A percentile compares a stretch with the other conserved stretches of the same genome.
phyloP scores from a whole-genome alignment of 1,140 invertebrate species.

The Heliconius eleuchia region DNA sequence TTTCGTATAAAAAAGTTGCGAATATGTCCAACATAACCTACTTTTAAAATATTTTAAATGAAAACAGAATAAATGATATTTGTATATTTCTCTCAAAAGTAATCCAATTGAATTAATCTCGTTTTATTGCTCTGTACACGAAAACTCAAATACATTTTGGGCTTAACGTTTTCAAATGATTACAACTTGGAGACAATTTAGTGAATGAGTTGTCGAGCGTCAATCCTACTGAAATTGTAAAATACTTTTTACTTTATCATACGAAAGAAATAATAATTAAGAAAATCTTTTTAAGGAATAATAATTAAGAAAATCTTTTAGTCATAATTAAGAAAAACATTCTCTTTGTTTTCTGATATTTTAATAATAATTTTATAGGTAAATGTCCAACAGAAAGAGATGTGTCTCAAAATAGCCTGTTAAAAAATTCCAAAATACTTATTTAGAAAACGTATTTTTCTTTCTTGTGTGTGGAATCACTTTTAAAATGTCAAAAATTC shows the following conservation, averaged over 20 bases:
- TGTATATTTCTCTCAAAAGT: not conserved
- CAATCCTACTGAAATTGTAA: constrained; percentile 27
- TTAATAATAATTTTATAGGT: too few species aligned
- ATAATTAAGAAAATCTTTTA: too few species aligned
- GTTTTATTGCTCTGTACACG: constrained; percentile 16
- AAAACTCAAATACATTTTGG: constrained; percentile 52
- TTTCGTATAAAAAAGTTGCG: not conserved
- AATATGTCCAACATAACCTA: not conserved
- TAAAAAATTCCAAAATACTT: too few species aligned
- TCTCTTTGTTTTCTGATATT: too few species aligned
- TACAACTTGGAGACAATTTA: constrained; percentile 69
- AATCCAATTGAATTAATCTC: constrained; percentile 5
- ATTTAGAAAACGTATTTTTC: too few species aligned
- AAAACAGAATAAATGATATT: not conserved
- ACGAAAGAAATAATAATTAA: not conserved
- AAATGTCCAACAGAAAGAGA: too few species aligned
- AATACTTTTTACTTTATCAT: not conserved
- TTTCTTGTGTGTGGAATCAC: too few species aligned
- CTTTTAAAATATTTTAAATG: not conserved
- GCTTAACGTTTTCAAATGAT: constrained; percentile 61
- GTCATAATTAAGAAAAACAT: too few species aligned
- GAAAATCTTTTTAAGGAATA: too few species aligned
- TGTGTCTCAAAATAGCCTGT: too few species aligned
- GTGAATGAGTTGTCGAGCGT: constrained; percentile 59
- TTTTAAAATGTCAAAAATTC: too few species aligned